Conservation (phyloP, 2,113 vertebrate genomes). For the Microtus montanus region DNA sequence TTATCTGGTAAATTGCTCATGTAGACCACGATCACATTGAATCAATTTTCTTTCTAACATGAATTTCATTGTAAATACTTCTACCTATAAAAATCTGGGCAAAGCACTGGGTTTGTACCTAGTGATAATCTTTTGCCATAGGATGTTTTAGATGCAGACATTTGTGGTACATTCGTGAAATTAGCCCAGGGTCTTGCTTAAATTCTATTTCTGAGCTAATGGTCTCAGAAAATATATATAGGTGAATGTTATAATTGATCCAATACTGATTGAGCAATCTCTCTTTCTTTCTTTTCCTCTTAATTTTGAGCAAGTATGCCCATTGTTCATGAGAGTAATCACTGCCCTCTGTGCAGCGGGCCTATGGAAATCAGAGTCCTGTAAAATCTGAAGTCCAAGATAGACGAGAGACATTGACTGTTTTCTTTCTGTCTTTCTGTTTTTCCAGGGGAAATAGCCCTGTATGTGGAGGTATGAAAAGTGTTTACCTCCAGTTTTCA, state of each 20-base stretch:
- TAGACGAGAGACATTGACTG: not conserved
- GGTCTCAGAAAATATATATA: not conserved
- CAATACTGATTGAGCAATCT: not conserved
- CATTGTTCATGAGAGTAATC: not conserved
- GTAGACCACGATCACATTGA: constrained; percentile 46
- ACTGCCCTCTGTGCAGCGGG: not conserved
- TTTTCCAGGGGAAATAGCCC: not conserved
- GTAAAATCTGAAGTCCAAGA: not conserved
- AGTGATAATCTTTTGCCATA: not conserved
- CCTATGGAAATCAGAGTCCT: not conserved
- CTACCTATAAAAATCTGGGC: not conserved
- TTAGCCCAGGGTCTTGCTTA: not conserved
- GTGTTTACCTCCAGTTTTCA: not conserved
- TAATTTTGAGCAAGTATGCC: not conserved
- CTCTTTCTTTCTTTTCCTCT: not conserved
- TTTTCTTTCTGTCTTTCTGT: not conserved
- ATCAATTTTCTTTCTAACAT: constrained; percentile 47
- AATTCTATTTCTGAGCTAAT: not conserved
- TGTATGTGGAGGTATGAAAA: not conserved
- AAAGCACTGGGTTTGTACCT: not conserved
- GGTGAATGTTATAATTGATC: not conserved
- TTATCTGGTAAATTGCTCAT: constrained; percentile 52
- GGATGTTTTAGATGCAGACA: not conserved
- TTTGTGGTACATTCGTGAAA: constrained; percentile 40
- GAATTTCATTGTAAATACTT: constrained; percentile 44